Evolutionary conservation across 2,797 vertebrate genomes (phyloP).

Genomic region (Telmatherina bonti): DNA sequence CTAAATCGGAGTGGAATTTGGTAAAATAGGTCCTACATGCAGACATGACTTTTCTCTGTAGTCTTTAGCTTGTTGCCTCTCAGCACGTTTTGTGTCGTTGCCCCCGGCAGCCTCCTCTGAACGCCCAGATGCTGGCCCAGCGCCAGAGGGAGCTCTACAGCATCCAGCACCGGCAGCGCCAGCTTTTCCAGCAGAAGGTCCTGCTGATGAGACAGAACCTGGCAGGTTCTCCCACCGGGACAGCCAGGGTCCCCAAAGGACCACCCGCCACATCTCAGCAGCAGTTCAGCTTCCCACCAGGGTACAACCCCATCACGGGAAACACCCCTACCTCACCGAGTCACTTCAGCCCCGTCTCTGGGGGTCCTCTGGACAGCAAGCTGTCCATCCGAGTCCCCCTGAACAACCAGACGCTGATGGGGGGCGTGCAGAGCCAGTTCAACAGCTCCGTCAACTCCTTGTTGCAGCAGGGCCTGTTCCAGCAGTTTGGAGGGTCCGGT

Average conservation of each 20-base stretch:
- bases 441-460: slow-evolving; percentile 82
- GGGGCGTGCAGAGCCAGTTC: slow-evolving; percentile 88
- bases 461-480: slow-evolving; percentile 92
- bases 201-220: slow-evolving; percentile 92
- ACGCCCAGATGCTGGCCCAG: slow-evolving; percentile 96
- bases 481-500: slow-evolving; percentile 91
- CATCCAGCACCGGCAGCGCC: slow-evolving; percentile 93
- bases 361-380: slow-evolving; percentile 83
- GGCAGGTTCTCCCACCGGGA: slow-evolving; percentile 74
- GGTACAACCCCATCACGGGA: slow-evolving; percentile 86
- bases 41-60: not conserved
- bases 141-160: slow-evolving; percentile 94
- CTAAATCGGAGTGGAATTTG: no score
- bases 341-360: slow-evolving; percentile 85
- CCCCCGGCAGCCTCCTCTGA: slow-evolving; percentile 88
- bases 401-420: slow-evolving; percentile 87
- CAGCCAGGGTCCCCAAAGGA: slow-evolving; percentile 72
- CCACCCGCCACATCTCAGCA: slow-evolving; percentile 81
- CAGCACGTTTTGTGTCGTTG: not conserved
- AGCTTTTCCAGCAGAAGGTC: slow-evolving; percentile 94
- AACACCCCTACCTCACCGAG: slow-evolving; percentile 88
- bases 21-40: no score
- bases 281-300: slow-evolving; percentile 89
- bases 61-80: no score
- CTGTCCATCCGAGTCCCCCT: slow-evolving; percentile 82